phyloP scores from a whole-genome alignment of 1,140 invertebrate species.

The Liolophura sinensis region DNA sequence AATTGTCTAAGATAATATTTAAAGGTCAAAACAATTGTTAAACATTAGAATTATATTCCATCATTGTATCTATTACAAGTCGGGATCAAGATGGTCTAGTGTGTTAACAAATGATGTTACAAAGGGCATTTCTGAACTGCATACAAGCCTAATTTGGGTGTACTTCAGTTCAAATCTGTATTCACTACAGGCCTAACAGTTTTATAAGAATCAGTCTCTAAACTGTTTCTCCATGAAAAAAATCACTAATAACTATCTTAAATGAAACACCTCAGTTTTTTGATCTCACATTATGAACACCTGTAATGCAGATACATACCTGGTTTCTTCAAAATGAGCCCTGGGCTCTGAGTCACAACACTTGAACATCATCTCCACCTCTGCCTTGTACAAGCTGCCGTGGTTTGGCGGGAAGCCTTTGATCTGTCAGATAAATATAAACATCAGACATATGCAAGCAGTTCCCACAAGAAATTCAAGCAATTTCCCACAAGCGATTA shows the following conservation, averaged over 20 bases:
- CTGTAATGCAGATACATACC: constrained; percentile 36
- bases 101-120: too few relatives aligned
- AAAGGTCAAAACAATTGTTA: too few relatives aligned
- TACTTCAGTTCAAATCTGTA: too few relatives aligned
- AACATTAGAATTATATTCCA: too few relatives aligned
- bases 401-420: constrained; percentile 70
- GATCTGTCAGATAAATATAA: constrained; percentile 30
- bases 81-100: too few relatives aligned
- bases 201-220: constrained; percentile 51
- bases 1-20: too few relatives aligned
- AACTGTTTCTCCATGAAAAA: constrained; percentile 27
- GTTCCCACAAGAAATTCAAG: too few relatives aligned
- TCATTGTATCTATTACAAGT: too few relatives aligned
- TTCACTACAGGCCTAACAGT: too few relatives aligned
- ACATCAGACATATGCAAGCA: not conserved
- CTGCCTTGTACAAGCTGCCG: constrained; percentile 69
- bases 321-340: constrained; percentile 57
- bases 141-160: too few relatives aligned
- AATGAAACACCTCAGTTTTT: constrained; percentile 6
- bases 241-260: constrained; percentile 3
- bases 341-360: constrained; percentile 36
- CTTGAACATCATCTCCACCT: constrained; percentile 54
- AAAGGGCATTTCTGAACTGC: too few relatives aligned
- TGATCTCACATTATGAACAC: not conserved
- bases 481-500: too few relatives aligned